Evolutionary conservation across 1,140 invertebrate genomes (phyloP), one percentile per base, ranked within the genome.

Genomic region (Drosophila bifasciata): DNA sequence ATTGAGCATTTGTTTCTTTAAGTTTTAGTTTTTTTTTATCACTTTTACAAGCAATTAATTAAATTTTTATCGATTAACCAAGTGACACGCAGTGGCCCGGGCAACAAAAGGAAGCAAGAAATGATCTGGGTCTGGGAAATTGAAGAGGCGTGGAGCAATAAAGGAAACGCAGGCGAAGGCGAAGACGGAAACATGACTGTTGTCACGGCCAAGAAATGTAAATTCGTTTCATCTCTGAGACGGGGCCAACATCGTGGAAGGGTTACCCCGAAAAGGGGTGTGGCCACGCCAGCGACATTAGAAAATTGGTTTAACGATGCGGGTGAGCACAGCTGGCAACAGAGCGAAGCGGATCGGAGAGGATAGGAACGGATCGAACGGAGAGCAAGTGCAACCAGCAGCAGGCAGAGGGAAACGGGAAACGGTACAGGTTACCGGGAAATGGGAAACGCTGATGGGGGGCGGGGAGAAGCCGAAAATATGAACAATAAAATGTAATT

Each of bases 281-380:
- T 86, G 76, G 36, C 81, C 74, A n/a, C n/a, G 9, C 44, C 44
- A 28, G 44, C 39, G 69, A 60, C 69, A 74, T 88, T 81, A 78
- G 69, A 60, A 77, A 86, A 86, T 86, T 88, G 79, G 74, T 88
- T 55, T 81, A 88, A 75, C 81, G 81, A 86, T 86, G 81, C 81
- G 83, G 81, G 81, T 63, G 77, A 86, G 77, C 71, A 84, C 80
- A 79, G 67, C 79, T 72, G 67, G 67, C 48, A 21, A 39, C n/a
- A 6, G 21, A 51, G 50, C 41, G 19, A 15, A n/a, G 11, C 58
- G 36, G 23, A 40, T 40, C 4, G 39, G 15, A 17, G 19, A 13
- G 51, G 50, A 40, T 75, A 49, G 53, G 32, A 49, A 11, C 8
- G n/a, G 16, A 25, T n/a, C 5, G 49, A 5, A 48, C 19, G 11